Evolutionary conservation across 35 echinoderm and acorn worm genomes (phyloP), one percentile per base, ranked within the genome.

Genomic region (Patiria miniata): DNA sequence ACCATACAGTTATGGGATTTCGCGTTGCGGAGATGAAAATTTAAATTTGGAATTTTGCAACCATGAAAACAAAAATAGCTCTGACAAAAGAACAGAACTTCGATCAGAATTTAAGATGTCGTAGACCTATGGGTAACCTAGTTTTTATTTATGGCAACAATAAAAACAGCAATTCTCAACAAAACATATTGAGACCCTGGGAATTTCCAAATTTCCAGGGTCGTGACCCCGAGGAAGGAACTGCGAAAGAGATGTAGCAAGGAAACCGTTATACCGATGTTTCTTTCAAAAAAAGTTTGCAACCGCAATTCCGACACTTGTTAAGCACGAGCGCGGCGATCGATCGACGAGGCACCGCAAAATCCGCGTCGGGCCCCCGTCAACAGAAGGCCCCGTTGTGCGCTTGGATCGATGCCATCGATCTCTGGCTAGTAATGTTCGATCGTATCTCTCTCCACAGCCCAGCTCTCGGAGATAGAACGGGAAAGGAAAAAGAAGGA

Each of bases 381-480:
- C 65, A 73, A 73, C 65, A 73, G 65, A 73, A 73, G 65, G 65
- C 65, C 65, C 65, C 65, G 65, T 30, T 73, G 65, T 73, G 65
- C 65, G 29, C 65, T 23, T 73, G 15, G 65, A 73, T 73, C 65
- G 34, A 73, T 73, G 34, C 21, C 0, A 73, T 73, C 65, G 65
- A 73, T 73, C 26, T 0, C 26, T 22, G 34, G 26, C 65, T 73
- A 18, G 34, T 2, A 30, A 30, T 34, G 23, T 73, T 73, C 65
- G 65, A 73, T 73, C 65, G 65, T 8, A 32, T 30, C 42, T 36
- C 29, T 14, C 65, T 34, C 26, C 28, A n/a, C 21, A 73, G 23
- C 42, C 65, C 65, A 73, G 34, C 26, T 73, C 65, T 30, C 65
- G 23, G 14, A 14, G 42, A 12, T 6, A 12, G 42, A 12, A 47